These are phyloP conservation scores for Heliconius congener DNA, from an alignment of 1,140 invertebrate genomes.

Conservation along the genomic window DNA sequence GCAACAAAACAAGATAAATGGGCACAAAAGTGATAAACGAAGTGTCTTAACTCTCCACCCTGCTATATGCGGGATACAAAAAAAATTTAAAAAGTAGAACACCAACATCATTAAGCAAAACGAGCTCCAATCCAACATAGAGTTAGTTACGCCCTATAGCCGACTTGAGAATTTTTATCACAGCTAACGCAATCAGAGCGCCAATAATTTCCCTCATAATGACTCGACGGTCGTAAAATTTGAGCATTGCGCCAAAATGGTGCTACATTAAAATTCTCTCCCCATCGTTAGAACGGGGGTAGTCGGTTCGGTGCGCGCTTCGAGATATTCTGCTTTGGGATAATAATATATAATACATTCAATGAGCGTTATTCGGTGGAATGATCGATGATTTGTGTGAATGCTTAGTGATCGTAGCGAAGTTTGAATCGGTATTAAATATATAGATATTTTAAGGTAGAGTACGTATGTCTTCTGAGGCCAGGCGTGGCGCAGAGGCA, in stretches of 20 bases:
- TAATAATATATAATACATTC: slow-evolving; percentile 13
- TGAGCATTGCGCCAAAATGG: slow-evolving; percentile 81
- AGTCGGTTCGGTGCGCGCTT: slow-evolving; percentile 68
- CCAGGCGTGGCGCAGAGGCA: too few species aligned
- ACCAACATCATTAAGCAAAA: slow-evolving; percentile 56
- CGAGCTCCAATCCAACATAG: slow-evolving; percentile 65
- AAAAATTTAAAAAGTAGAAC: neutral
- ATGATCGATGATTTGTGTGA: neutral
- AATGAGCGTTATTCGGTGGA: neutral
- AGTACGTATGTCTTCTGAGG: too few species aligned
- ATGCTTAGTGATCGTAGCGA: neutral
- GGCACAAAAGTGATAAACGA: neutral
- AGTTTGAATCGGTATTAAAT: too few species aligned
- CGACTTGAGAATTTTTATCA: slow-evolving; percentile 81
- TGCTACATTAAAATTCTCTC: slow-evolving; percentile 80
- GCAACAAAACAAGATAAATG: too few species aligned
- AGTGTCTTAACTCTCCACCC: neutral
- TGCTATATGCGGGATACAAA: too few species aligned
- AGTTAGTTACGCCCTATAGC: slow-evolving; percentile 81
- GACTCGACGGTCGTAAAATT: slow-evolving; percentile 79
- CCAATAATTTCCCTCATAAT: slow-evolving; percentile 81
- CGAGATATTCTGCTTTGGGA: slow-evolving; percentile 71
- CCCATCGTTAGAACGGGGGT: slow-evolving; percentile 78
- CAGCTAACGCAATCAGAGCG: slow-evolving; percentile 79
- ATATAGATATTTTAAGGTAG: too few species aligned